Conservation (phyloP, 2,113 vertebrate species). For the Accipiter virgatus region DNA sequence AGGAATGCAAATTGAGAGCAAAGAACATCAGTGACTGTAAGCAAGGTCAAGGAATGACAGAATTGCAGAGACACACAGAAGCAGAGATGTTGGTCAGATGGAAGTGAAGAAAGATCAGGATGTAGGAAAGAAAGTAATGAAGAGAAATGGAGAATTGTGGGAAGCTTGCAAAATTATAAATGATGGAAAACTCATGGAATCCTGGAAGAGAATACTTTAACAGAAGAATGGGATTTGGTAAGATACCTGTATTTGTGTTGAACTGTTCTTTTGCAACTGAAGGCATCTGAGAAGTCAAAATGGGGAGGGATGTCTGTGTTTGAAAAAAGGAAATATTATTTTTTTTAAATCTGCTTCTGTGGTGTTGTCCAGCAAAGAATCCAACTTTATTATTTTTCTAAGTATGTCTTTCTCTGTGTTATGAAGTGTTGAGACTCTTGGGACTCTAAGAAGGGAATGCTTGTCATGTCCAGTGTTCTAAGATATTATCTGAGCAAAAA, state of each 20-base stretch:
- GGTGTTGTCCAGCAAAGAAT: background rate
- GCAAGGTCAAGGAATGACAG: too few species aligned
- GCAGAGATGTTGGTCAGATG: background rate
- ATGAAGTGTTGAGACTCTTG: background rate
- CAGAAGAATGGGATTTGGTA: background rate
- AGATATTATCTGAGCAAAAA: background rate
- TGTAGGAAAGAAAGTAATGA: background rate
- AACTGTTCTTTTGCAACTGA: background rate
- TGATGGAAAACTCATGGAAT: background rate
- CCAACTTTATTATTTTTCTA: background rate
- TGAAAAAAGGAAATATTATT: background rate
- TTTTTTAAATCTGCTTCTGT: background rate
- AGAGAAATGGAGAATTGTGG: background rate
- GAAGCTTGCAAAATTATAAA: background rate
- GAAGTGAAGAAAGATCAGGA: background rate
- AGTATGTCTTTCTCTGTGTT: background rate
- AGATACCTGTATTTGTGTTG: background rate
- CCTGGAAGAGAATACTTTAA: background rate
- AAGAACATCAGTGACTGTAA: background rate
- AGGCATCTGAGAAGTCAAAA: background rate
- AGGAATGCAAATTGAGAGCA: background rate
- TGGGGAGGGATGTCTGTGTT: background rate
- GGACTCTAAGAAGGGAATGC: background rate
- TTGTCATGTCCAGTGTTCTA: background rate
- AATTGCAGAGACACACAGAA: background rate